These are phyloP conservation scores for Iphiclides podalirius DNA, from an alignment of 2,888 invertebrate species.

Conservation along the genomic window DNA sequence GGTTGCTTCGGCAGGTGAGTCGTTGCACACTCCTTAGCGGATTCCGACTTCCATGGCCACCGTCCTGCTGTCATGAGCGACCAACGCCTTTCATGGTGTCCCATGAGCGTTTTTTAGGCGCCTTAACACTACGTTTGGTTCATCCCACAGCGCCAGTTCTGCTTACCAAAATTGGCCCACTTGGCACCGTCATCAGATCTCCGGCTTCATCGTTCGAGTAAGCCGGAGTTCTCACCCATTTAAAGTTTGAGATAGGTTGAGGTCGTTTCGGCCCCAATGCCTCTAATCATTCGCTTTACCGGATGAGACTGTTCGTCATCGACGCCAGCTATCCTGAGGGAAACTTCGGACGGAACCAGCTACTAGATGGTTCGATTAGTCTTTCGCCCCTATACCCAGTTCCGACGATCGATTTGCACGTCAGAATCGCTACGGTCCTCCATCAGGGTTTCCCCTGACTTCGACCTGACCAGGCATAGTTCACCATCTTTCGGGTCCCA, in stretches of 20 bases:
- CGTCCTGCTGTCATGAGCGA: slow-evolving; percentile 84
- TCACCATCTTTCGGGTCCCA: slow-evolving; percentile 84
- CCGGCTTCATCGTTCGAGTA: neutral
- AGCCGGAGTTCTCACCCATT: neutral
- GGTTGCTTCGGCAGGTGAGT: slow-evolving; percentile 83
- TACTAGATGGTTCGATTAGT: slow-evolving; percentile 82
- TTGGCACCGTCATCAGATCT: neutral
- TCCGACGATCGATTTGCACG: slow-evolving; percentile 83
- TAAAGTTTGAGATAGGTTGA: slow-evolving; percentile 43
- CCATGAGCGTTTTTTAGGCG: slow-evolving; percentile 79
- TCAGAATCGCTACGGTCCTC: slow-evolving; percentile 83
- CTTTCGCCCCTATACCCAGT: slow-evolving; percentile 86
- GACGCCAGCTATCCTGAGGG: slow-evolving; percentile 84
- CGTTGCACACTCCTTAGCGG: slow-evolving; percentile 79
- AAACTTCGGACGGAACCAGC: slow-evolving; percentile 85
- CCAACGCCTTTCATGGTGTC: slow-evolving; percentile 69
- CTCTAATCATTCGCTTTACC: slow-evolving; percentile 89
- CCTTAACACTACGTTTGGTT: slow-evolving; percentile 85
- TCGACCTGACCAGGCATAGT: slow-evolving; percentile 34
- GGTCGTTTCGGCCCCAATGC: slow-evolving; percentile 84
- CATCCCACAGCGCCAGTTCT: slow-evolving; percentile 90
- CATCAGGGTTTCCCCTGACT: slow-evolving; percentile 85
- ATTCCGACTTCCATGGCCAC: slow-evolving; percentile 88
- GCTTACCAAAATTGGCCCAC: slow-evolving; percentile 87
- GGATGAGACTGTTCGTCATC: slow-evolving; percentile 76